Evolutionary conservation across 2,113 vertebrate species (phyloP).

Genomic region (Odocoileus hemionus): DNA sequence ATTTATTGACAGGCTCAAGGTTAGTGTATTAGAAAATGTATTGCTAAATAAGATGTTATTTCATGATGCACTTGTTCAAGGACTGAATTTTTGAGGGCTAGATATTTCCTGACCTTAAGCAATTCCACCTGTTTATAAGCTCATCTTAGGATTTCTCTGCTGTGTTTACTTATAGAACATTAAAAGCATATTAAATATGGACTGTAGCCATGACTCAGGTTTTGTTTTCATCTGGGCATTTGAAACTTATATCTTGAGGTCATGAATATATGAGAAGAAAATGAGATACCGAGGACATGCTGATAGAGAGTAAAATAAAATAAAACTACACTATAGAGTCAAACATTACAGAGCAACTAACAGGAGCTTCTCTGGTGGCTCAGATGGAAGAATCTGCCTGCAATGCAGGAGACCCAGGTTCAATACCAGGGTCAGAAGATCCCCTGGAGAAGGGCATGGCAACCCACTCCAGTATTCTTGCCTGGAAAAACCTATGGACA

Average conservation of each 20-base stretch:
- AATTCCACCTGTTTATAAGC: background rate
- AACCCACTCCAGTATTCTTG: background rate
- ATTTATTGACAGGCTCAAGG: background rate
- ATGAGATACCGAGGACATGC: background rate
- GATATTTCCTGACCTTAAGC: background rate
- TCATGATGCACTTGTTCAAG: background rate
- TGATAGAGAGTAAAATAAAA: background rate
- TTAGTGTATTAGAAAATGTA: background rate
- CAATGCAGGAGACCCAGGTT: background rate
- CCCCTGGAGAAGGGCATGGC: background rate
- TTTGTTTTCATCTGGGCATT: background rate
- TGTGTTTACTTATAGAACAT: background rate
- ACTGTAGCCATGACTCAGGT: background rate
- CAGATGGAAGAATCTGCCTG: background rate
- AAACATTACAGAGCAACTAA: background rate
- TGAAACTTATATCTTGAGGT: background rate
- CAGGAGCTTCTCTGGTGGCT: rapidly evolving
- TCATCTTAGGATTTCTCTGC: background rate
- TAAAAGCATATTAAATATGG: background rate
- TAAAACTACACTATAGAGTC: background rate
- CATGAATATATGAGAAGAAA: background rate
- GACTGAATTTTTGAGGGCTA: background rate
- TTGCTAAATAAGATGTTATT: background rate
- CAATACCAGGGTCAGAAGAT: background rate
- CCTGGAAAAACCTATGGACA: background rate